Base-by-base conservation (phyloP, 2,797 vertebrate species). In the Eupleurogrammus muticus region DNA sequence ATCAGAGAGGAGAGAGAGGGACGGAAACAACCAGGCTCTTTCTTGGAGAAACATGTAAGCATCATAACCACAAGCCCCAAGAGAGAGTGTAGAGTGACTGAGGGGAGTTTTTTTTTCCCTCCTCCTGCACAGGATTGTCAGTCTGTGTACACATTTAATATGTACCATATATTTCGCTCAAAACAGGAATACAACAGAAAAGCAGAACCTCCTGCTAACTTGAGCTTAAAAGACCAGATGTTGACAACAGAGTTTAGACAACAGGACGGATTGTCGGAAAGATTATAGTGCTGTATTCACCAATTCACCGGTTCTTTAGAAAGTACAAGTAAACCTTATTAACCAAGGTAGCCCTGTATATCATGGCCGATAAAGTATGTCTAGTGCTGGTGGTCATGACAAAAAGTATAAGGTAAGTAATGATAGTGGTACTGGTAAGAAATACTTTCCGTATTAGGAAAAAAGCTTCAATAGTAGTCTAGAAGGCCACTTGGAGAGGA, bases 1-100 rank as follows among this genome's bases (percentile, higher is more conserved):
- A 89, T 90, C 80, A 87, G 78, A 68, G 73, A 81, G 74, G 73
- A 81, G 74, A 80, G 81, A 83, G n/a, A 77, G 59, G 79, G 73
- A 86, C 71, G 70, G 81, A 87, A 83, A 88, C 71, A 87, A 83
- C 53, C 50, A 54, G 70, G 70, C 66, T 78, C 66, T 78, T 69
- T 79, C 73, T 75, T 63, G 44, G 68, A 81, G 79, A 83, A 81
- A 83, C 80, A 68, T 70, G 70, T 66, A 75, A 77, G 79, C 84
- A 77, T 85, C 79, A 81, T 68, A 84, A 82, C 83, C 80, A 73
- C 81, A 70, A 52, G 50, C 73, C 87, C 71, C 72, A 0, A 0
- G 63, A 74, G 85, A 75, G 35, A 58, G 14, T 4, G 59, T 1
- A 50, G 59, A 54, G 16, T 17, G 58, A 66, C 17, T n/a, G 63